A percentile compares a stretch with the other conserved stretches of the same genome.
Evolutionary conservation across 2,113 vertebrate species (phyloP).

Genomic region (Neofelis nebulosa): DNA sequence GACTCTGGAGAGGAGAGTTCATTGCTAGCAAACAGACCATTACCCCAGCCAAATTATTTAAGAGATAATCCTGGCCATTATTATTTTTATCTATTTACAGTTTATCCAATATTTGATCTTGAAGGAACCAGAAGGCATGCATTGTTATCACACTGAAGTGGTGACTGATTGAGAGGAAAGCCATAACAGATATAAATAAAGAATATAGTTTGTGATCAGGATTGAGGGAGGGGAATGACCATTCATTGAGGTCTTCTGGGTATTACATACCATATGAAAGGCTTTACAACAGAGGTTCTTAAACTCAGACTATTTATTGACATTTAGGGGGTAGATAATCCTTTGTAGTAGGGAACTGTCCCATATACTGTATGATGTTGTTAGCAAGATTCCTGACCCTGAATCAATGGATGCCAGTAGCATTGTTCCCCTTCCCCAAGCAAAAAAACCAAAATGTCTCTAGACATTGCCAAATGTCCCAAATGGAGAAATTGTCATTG

Average conservation of each 20-base stretch:
- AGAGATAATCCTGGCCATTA: neutral
- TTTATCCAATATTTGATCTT: neutral
- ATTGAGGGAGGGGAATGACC: neutral
- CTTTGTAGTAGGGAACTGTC: neutral
- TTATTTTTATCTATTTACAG: neutral
- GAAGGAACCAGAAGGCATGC: neutral
- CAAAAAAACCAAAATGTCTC: neutral
- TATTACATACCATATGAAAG: neutral
- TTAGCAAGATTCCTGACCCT: neutral
- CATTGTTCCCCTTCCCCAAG: neutral
- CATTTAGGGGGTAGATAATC: neutral
- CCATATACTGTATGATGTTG: neutral
- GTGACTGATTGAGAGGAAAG: neutral
- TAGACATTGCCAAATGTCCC: neutral
- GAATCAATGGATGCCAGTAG: neutral
- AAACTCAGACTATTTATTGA: neutral
- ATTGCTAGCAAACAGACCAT: neutral
- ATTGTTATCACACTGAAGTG: neutral
- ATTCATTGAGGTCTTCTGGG: neutral
- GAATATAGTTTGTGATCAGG: neutral
- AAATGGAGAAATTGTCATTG: neutral
- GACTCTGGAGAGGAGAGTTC: neutral
- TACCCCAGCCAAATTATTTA: neutral
- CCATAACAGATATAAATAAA: neutral
- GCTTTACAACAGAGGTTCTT: neutral